These are phyloP conservation scores for Seira musarum DNA, from an alignment of 2,888 invertebrate genomes.

Conservation along the genomic window DNA sequence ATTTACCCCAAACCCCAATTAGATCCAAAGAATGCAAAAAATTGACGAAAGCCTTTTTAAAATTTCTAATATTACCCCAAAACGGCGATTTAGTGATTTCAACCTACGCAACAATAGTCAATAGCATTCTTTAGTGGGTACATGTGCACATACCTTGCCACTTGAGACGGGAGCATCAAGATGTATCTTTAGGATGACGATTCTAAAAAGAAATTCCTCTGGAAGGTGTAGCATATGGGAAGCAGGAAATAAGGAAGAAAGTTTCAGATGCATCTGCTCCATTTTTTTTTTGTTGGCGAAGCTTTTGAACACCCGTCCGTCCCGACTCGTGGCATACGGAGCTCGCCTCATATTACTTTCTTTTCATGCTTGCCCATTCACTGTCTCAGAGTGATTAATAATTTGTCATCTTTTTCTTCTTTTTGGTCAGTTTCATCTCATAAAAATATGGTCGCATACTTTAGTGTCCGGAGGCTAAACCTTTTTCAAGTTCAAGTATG, in stretches of 20 bases:
- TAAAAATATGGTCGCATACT: background rate
- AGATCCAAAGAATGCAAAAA: background rate
- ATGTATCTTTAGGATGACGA: too few species aligned
- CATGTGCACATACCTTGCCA: constrained; percentile 5
- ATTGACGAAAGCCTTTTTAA: too few species aligned
- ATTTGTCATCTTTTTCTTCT: constrained; percentile 42
- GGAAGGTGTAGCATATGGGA: constrained; percentile 32
- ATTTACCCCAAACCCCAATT: background rate
- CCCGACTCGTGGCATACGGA: background rate
- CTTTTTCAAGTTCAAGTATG: constrained; percentile 39
- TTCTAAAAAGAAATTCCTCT: background rate
- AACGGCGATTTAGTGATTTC: too few species aligned
- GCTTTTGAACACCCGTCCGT: constrained; percentile 15
- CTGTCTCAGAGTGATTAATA: constrained; percentile 31
- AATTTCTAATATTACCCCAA: constrained; percentile 7
- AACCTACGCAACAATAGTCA: background rate
- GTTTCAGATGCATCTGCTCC: constrained; percentile 34
- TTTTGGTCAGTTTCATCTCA: constrained; percentile 27
- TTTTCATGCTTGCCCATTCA: constrained; percentile 12
- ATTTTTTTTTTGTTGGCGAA: background rate
- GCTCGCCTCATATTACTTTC: background rate
- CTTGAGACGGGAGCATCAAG: too few species aligned
- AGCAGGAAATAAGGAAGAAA: constrained; percentile 24
- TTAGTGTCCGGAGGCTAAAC: constrained; percentile 11
- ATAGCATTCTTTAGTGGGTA: background rate